These are phyloP conservation scores for Pelosia muscerda DNA, from an alignment of 2,888 invertebrate species.

Conservation along the genomic window DNA sequence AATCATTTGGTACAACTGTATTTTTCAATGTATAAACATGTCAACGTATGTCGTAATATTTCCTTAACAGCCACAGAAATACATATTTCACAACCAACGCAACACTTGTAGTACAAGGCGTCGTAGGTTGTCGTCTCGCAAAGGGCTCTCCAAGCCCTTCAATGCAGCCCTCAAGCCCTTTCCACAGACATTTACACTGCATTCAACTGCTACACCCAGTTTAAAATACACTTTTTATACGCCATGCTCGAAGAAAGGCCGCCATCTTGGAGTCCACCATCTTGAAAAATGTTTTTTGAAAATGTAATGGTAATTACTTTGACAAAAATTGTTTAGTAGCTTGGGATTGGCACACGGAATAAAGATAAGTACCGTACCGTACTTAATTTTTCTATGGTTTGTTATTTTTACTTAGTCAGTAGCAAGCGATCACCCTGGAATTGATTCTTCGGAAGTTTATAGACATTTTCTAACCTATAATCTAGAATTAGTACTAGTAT, in stretches of 20 bases:
- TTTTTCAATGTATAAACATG: background rate
- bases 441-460: no score
- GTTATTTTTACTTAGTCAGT: no score
- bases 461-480: no score
- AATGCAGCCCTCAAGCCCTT: constrained; percentile 45
- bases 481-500: no score
- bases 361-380: no score
- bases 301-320: constrained; percentile 25
- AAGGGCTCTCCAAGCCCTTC: constrained; percentile 44
- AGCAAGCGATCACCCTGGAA: no score
- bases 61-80: constrained; percentile 28
- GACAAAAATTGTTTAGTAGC: background rate
- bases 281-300: constrained; percentile 37
- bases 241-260: constrained; percentile 36
- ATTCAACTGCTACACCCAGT: constrained; percentile 47
- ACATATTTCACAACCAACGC: constrained; percentile 35
- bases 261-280: constrained; percentile 39
- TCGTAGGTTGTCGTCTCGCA: constrained; percentile 45
- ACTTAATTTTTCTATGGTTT: no score
- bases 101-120: constrained; percentile 36
- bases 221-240: constrained; percentile 49
- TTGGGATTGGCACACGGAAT: no score
- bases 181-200: constrained; percentile 56
- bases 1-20: background rate
- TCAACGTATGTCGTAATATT: background rate